These are phyloP conservation scores for Vollenhovia emeryi DNA, from an alignment of 1,140 invertebrate species.

Conservation along the genomic window DNA sequence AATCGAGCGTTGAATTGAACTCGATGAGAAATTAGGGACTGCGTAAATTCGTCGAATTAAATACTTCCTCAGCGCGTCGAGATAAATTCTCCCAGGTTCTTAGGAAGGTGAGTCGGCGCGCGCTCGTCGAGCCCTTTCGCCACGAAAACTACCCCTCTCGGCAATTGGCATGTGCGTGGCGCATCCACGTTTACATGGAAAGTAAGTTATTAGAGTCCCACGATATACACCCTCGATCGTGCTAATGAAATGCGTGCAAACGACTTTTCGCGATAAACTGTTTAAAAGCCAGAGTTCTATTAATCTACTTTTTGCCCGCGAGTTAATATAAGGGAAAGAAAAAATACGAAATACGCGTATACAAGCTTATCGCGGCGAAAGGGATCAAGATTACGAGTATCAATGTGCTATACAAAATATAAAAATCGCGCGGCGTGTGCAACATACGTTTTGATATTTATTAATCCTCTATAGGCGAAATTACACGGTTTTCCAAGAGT, in stretches of 20 bases:
- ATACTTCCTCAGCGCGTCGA: not conserved
- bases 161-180: not conserved
- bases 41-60: not conserved
- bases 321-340: not conserved
- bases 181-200: conserved; percentile 3
- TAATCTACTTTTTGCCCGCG: conserved; percentile 16
- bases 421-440: not conserved
- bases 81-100: not conserved
- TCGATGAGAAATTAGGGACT: not conserved
- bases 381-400: not conserved
- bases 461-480: not conserved
- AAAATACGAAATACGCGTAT: not conserved
- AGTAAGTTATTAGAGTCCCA: conserved; percentile 4
- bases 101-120: not conserved
- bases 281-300: conserved; percentile 23
- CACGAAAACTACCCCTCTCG: not conserved
- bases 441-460: not conserved
- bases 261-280: conserved; percentile 15
- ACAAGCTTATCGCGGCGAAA: not conserved
- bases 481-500: not conserved
- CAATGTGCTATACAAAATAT: not conserved
- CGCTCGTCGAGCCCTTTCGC: not conserved
- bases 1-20: not conserved
- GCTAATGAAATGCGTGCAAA: not conserved
- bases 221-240: conserved; percentile 9